Evolutionary conservation across 1,140 invertebrate species (phyloP), one percentile per base, ranked within the genome.

Genomic region (Galendromus occidentalis): DNA sequence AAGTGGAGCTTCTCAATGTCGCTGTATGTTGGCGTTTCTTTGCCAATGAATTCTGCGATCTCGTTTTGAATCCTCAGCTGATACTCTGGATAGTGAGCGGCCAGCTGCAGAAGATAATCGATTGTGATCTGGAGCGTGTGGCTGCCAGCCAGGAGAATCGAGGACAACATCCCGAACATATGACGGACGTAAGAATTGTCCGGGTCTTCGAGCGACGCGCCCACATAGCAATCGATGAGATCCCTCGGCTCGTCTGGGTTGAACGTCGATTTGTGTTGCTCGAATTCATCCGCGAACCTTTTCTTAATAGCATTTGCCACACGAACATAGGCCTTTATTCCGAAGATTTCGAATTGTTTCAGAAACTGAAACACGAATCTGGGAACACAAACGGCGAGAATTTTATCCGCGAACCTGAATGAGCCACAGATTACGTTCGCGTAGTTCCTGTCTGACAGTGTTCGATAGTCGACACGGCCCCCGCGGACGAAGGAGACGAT

Each of bases 171-270:
- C 17, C 51, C 51, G 22, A 59, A 59, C 51, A 59, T 59, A 22
- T 59, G 51, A 25, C 33, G 25, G 14, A 59, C 51, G 33, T 59
- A 59, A 14, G 51, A 29, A 22, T 59, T 59, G 22, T 59, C 20
- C 25, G 51, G 51, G 9, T 59, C 33, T 25, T 59, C 51, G 14
- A 25, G 12, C 2, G 51, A 59, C n/a, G 33, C 51, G 9, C 25
- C 20, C 42, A 22, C 66, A 64, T 47, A 67, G 65, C 64, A 70
- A 39, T 66, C 22, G 33, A 42, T 71, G 67, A 67, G 64, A 69
- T 65, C 63, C 14, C 55, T n/a, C 45, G 30, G 29, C 17, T 39
- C 51, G 20, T 59, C 51, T 25, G 51, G 51, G 9, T 59, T 59
- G 22, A 59, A 14, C 4, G 51, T 59, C 51, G 25, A 17, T 22